Evolutionary conservation across 1,140 invertebrate genomes (phyloP).

Genomic region (Apocrypta bakeri): DNA sequence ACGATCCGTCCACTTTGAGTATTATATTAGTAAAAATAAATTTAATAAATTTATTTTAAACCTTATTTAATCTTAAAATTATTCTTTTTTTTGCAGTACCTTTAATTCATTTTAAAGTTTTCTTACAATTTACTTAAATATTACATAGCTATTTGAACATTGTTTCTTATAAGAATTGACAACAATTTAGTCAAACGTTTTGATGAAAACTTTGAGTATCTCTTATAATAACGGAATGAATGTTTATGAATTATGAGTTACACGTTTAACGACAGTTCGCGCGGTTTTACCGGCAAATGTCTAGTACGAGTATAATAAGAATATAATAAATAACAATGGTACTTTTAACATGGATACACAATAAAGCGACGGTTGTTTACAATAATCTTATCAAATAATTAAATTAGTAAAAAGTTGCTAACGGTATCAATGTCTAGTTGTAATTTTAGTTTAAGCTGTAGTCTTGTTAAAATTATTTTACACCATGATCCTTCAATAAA

Average conservation of each 20-base stretch:
- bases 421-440: background rate
- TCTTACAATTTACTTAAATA: background rate
- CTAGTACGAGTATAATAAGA: background rate
- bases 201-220: background rate
- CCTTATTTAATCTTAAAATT: background rate
- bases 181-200: constrained; percentile 9
- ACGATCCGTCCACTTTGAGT: constrained; percentile 16
- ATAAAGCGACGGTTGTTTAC: background rate
- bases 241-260: constrained; percentile 18
- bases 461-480: background rate
- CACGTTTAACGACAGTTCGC: constrained; percentile 11
- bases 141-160: background rate
- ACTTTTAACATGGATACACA: background rate
- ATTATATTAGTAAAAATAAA: background rate
- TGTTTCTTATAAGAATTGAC: background rate
- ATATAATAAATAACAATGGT: constrained; percentile 33
- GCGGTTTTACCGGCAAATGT: constrained; percentile 12
- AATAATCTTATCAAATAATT: background rate
- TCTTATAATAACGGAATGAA: constrained; percentile 35
- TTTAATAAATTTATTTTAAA: constrained; percentile 38
- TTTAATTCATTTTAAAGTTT: background rate
- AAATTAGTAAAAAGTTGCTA: background rate
- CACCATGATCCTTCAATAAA: background rate
- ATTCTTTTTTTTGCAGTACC: constrained; percentile 21
- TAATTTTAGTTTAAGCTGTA: background rate